phyloP scores from a whole-genome alignment of 2,888 invertebrate genomes.

The Microctonus aethiopoides region DNA sequence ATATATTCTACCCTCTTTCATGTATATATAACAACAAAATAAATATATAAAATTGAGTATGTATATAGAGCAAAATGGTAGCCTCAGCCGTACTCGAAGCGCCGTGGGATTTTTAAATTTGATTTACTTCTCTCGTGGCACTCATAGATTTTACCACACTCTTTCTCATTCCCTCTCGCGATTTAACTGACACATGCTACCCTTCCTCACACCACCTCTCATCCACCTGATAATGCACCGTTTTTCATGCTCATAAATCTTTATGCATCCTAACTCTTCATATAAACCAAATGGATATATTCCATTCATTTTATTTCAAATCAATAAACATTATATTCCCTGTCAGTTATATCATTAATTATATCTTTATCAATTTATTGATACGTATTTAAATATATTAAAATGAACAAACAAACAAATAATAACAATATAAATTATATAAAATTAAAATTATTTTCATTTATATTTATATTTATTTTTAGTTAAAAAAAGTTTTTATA shows the following conservation, averaged over 20 bases:
- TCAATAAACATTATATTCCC: constrained; percentile 29
- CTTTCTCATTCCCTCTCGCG: constrained; percentile 13
- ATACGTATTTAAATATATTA: background rate
- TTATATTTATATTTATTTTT: too few species aligned
- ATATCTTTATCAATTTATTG: background rate
- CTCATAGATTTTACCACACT: constrained; percentile 54
- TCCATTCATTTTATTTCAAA: constrained; percentile 27
- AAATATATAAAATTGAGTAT: constrained; percentile 24
- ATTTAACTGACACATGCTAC: constrained; percentile 21
- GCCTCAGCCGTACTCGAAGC: constrained; percentile 39
- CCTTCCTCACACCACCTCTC: background rate
- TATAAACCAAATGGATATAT: constrained; percentile 25
- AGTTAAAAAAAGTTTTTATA: background rate
- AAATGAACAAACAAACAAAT: background rate
- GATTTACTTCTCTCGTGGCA: constrained; percentile 64
- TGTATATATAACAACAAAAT: background rate
- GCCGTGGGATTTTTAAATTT: constrained; percentile 62
- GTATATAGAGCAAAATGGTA: constrained; percentile 29
- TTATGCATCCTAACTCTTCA: constrained; percentile 31
- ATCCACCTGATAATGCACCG: constrained; percentile 31
- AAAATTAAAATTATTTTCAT: background rate
- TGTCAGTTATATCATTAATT: constrained; percentile 17
- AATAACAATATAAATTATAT: background rate
- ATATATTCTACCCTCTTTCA: background rate
- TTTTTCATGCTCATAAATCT: constrained; percentile 37